Evolutionary conservation across 2,113 vertebrate genomes (phyloP).

Genomic region (Silurus asotus): DNA sequence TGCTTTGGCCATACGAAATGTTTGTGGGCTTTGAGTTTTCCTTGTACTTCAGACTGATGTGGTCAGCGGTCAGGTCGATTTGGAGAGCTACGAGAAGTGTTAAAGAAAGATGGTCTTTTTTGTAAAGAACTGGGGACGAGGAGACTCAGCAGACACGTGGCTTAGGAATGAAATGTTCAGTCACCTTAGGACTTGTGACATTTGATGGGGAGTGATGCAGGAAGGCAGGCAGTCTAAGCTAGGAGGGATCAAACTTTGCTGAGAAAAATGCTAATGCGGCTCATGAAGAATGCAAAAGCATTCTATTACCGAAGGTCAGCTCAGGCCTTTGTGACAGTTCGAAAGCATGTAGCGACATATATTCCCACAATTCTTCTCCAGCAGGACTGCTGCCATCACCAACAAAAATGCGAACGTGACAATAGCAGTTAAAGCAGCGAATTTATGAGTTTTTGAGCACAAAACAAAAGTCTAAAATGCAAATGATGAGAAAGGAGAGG

Average conservation of each 20-base stretch:
- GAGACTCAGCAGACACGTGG: not conserved
- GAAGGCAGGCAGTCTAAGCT: not conserved
- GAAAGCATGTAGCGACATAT: not conserved
- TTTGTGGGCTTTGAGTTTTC: slow-evolving; percentile 54
- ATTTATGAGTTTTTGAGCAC: not conserved
- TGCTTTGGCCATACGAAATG: slow-evolving; percentile 53
- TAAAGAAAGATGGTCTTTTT: not conserved
- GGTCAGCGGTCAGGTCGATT: slow-evolving; percentile 45
- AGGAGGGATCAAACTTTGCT: slow-evolving; percentile 13
- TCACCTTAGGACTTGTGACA: not conserved
- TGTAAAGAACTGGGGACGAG: not conserved
- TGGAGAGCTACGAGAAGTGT: not conserved
- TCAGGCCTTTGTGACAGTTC: not conserved
- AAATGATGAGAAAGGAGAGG: not conserved
- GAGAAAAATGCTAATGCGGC: slow-evolving; percentile 1
- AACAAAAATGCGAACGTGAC: not conserved
- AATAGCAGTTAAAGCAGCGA: not conserved
- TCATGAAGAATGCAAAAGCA: slow-evolving; percentile 5
- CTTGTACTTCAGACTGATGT: slow-evolving; percentile 55
- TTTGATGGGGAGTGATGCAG: not conserved
- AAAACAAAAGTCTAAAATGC: not conserved
- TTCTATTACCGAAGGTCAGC: slow-evolving; percentile 3
- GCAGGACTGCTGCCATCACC: not conserved
- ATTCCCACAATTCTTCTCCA: not conserved
- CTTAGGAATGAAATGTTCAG: not conserved